Conservation (phyloP, 2,797 vertebrate species). For the Oreochromis grahami region DNA sequence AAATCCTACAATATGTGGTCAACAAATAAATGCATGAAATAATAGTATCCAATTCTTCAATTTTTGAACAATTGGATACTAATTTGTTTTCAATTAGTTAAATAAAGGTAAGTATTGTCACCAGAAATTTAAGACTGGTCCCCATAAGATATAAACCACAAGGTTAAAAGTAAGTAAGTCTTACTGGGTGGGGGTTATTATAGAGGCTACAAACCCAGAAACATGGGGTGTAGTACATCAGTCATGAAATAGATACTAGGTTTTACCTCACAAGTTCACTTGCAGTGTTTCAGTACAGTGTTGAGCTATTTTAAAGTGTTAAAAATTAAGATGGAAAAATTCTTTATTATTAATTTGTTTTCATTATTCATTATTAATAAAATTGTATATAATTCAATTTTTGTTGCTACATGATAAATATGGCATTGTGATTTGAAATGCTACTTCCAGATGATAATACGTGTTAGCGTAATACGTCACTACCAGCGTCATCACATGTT, state of each 20-base stretch:
- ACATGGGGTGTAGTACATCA: neutral
- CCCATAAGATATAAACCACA: neutral
- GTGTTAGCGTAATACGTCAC: neutral
- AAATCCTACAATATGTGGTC: neutral
- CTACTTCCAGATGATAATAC: neutral
- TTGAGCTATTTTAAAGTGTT: neutral
- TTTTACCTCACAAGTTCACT: neutral
- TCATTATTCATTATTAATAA: neutral
- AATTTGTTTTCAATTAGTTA: too few relatives aligned
- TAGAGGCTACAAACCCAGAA: neutral
- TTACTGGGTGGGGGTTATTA: neutral
- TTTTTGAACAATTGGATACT: too few relatives aligned
- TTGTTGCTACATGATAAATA: neutral
- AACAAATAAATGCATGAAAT: too few relatives aligned
- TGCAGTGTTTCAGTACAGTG: neutral
- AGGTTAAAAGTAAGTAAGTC: neutral
- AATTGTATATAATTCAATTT: neutral
- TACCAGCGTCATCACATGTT: neutral
- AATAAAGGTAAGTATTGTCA: neutral
- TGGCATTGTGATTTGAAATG: neutral
- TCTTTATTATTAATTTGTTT: neutral
- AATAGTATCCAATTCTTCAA: too few relatives aligned
- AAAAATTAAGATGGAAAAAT: neutral
- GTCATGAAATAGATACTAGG: neutral
- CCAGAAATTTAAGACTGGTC: neutral